Conservation (phyloP, 2,113 vertebrate genomes). For the Hystrix cristata region DNA sequence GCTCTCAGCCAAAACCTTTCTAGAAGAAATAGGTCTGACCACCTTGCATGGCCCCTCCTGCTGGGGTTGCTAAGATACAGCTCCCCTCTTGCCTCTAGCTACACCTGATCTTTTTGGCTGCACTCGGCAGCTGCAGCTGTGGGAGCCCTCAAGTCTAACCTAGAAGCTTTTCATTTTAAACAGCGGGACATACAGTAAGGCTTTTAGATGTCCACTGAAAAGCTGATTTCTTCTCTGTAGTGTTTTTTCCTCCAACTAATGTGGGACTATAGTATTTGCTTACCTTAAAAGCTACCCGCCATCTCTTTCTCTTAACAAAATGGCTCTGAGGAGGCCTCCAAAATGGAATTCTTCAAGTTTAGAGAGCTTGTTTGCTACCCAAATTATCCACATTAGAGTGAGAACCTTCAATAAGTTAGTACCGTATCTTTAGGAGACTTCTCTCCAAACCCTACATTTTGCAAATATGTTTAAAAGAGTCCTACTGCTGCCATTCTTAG, state of each 20-base stretch:
- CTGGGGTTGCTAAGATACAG: slow-evolving; percentile 87
- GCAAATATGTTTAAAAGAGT: background rate
- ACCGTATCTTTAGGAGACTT: background rate
- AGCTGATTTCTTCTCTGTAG: slow-evolving; percentile 67
- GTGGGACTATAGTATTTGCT: slow-evolving; percentile 78
- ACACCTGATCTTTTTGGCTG: slow-evolving; percentile 74
- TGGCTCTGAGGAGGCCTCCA: background rate
- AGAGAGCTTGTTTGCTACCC: background rate
- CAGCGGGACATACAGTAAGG: slow-evolving; percentile 81
- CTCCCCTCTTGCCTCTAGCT: background rate
- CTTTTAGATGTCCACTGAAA: slow-evolving; percentile 82
- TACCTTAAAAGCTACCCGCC: slow-evolving; percentile 73
- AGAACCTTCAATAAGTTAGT: background rate
- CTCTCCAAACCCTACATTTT: background rate
- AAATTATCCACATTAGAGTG: background rate
- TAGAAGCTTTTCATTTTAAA: slow-evolving; percentile 86
- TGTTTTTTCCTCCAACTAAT: background rate
- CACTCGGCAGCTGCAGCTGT: slow-evolving; percentile 13
- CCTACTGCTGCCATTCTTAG: background rate
- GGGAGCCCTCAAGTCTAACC: slow-evolving; percentile 63
- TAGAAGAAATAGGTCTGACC: slow-evolving; percentile 79
- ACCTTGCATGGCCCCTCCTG: slow-evolving; percentile 76
- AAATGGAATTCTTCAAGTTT: background rate
- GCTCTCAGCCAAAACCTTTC: slow-evolving; percentile 80
- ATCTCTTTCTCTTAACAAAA: slow-evolving; percentile 73